Conservation (phyloP, 2,797 vertebrate genomes). For the Brachyalestes nurse region DNA sequence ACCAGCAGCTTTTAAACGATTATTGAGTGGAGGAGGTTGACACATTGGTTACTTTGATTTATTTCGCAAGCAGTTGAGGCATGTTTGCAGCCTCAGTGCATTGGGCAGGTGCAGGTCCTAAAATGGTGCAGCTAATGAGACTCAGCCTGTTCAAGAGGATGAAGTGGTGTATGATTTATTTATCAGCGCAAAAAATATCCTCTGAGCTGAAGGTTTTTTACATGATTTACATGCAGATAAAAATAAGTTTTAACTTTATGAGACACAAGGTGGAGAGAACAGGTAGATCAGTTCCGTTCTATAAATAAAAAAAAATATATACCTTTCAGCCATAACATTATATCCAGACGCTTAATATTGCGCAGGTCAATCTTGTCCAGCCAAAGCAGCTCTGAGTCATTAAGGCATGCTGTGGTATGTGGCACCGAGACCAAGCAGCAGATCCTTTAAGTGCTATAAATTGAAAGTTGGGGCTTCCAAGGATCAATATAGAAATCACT, state of each 20-base stretch:
- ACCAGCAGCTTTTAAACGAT: not conserved
- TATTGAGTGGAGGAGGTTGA: not conserved
- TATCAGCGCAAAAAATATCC: slow-evolving; percentile 68
- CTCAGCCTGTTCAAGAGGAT: slow-evolving; percentile 56
- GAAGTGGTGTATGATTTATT: slow-evolving; percentile 69
- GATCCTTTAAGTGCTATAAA: too few relatives aligned
- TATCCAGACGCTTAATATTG: not conserved
- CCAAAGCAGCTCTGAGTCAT: too few relatives aligned
- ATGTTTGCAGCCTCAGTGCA: slow-evolving; percentile 16
- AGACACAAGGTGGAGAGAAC: too few relatives aligned
- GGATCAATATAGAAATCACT: too few relatives aligned
- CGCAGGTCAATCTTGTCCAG: too few relatives aligned
- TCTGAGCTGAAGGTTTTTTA: slow-evolving; percentile 60
- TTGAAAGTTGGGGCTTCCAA: too few relatives aligned
- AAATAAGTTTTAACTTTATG: slow-evolving; percentile 15
- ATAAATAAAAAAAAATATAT: not conserved
- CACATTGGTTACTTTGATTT: not conserved
- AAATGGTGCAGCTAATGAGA: slow-evolving; percentile 36
- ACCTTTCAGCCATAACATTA: too few relatives aligned
- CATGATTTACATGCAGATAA: slow-evolving; percentile 47
- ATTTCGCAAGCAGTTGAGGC: not conserved
- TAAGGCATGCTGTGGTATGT: too few relatives aligned
- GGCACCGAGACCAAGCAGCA: too few relatives aligned
- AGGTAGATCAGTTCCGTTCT: not conserved
- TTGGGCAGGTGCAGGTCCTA: slow-evolving; percentile 24